phyloP scores from a whole-genome alignment of 2,888 invertebrate genomes.

The Drosophila cognata region DNA sequence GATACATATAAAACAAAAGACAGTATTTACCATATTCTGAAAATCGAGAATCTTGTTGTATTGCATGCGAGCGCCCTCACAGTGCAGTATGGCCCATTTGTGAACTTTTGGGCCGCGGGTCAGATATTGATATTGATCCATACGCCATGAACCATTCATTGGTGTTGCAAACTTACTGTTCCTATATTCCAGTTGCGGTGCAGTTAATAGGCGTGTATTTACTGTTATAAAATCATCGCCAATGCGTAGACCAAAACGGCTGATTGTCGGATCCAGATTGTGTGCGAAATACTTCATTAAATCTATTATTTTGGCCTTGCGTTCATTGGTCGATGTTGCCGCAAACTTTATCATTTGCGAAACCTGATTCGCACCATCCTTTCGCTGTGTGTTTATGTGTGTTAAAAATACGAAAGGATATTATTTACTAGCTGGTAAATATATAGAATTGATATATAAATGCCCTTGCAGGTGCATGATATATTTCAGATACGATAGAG shows the following conservation, averaged over 20 bases:
- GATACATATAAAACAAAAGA: no score
- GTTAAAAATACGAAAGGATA: neutral
- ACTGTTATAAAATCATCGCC: conserved; percentile 90
- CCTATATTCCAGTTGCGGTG: conserved; percentile 90
- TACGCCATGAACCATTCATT: conserved; percentile 75
- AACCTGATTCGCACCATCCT: conserved; percentile 93
- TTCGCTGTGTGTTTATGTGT: conserved; percentile 82
- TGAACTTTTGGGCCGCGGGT: conserved; percentile 40
- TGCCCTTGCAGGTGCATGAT: neutral
- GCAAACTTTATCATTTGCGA: conserved; percentile 94
- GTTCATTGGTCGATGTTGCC: conserved; percentile 91
- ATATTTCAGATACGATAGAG: neutral
- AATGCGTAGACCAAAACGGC: conserved; percentile 93
- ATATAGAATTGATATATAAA: neutral
- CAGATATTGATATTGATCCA: conserved; percentile 57
- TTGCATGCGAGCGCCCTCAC: conserved; percentile 22
- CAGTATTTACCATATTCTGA: conserved; percentile 33
- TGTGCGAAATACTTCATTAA: conserved; percentile 75
- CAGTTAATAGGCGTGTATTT: conserved; percentile 90
- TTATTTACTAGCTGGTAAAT: neutral
- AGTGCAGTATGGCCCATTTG: conserved; percentile 78
- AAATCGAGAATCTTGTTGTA: conserved; percentile 42
- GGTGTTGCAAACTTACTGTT: conserved; percentile 42
- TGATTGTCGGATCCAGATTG: conserved; percentile 86
- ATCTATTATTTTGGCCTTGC: conserved; percentile 92